phyloP scores from a whole-genome alignment of 2,113 vertebrate genomes.

The Pterophyllum scalare region DNA sequence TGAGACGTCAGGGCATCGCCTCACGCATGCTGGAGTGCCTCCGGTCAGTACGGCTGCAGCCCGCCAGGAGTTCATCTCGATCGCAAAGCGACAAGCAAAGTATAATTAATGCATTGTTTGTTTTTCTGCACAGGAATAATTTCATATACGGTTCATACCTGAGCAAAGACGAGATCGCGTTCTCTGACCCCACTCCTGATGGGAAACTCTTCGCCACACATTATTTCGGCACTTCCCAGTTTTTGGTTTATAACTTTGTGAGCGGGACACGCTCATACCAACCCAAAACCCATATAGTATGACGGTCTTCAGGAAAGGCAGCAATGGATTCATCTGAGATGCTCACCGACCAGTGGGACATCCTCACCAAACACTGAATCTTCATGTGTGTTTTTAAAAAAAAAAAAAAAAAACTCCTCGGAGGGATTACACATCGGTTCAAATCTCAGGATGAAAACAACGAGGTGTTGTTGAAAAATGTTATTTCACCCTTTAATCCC shows the following conservation, averaged over 20 bases:
- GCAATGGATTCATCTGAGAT: conserved; percentile 7
- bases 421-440: conserved; percentile 61
- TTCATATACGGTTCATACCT: conserved; percentile 97
- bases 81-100: neutral
- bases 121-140: conserved; percentile 86
- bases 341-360: conserved; percentile 30
- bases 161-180: conserved; percentile 98
- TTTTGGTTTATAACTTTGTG: conserved; percentile 99
- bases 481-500: conserved; percentile 75
- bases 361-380: conserved; percentile 33
- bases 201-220: conserved; percentile 96
- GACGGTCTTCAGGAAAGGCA: conserved; percentile 33
- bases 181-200: conserved; percentile 98
- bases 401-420: conserved; percentile 49
- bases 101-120: neutral
- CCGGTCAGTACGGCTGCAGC: conserved; percentile 79
- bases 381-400: conserved; percentile 11
- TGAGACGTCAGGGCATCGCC: conserved; percentile 94
- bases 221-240: conserved; percentile 95
- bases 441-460: conserved; percentile 84
- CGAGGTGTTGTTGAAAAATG: conserved; percentile 67
- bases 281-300: conserved; percentile 60
- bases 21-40: conserved; percentile 97
- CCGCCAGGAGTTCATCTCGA: fast-evolving
- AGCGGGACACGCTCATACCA: conserved; percentile 79